phyloP scores from a whole-genome alignment of 2,888 invertebrate genomes.

The Acleris holmiana region DNA sequence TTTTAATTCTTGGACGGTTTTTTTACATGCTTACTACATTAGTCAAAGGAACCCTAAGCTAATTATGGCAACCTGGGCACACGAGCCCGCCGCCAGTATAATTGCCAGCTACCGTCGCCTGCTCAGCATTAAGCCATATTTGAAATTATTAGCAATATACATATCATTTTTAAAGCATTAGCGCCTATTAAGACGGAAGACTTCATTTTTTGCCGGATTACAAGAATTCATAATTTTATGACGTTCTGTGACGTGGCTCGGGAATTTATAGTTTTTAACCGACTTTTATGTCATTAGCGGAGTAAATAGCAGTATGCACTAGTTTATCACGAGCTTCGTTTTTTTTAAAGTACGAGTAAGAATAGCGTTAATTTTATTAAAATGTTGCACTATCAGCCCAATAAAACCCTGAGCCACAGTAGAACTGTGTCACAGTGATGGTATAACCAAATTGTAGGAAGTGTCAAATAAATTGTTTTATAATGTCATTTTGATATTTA shows the following conservation, averaged over 20 bases:
- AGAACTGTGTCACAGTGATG: no score
- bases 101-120: slow-evolving; percentile 48
- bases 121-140: slow-evolving; percentile 51
- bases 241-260: not conserved
- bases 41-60: slow-evolving; percentile 22
- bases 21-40: not conserved
- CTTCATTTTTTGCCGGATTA: slow-evolving; percentile 10
- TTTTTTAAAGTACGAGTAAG: no score
- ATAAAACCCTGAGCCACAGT: no score
- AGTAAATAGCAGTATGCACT: not conserved
- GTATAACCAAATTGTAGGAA: no score
- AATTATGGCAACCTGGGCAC: slow-evolving; percentile 44
- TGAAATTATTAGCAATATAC: slow-evolving; percentile 61
- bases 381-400: no score
- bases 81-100: slow-evolving; percentile 45
- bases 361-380: no score
- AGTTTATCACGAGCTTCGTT: no score
- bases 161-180: slow-evolving; percentile 54
- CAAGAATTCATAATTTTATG: slow-evolving; percentile 15
- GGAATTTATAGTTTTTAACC: slow-evolving; percentile 18
- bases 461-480: no score
- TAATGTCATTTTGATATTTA: no score
- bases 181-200: slow-evolving; percentile 41
- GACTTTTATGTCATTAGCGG: not conserved
- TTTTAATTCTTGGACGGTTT: no score